Evolutionary conservation across 2,797 vertebrate genomes (phyloP), one percentile per base, ranked within the genome.

Genomic region (Sebastes diaconus): DNA sequence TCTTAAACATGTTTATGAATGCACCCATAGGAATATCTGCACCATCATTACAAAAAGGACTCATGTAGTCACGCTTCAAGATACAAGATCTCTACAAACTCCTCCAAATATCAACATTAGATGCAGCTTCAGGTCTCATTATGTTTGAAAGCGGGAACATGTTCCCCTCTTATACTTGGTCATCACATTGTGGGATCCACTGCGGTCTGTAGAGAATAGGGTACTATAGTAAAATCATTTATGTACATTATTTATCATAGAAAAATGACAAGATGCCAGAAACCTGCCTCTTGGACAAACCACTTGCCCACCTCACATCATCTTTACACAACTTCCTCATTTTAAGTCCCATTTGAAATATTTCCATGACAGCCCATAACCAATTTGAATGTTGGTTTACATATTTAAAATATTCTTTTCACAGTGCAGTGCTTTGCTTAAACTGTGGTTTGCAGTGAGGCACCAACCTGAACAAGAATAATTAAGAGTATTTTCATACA

Each of bases 351-450:
- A 24, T 39, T 42, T 8, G 27, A 63, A 60, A 50, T 27, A 64
- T 85, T 68, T 81, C 71, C 36, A 79, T 60, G 71, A 22, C 50
- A 52, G 20, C 39, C 27, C 36, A 52, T 11, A 30, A 64, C 7
- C 16, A 32, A 85, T 84, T 80, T 90, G 50, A 87, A 90, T 75
- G 27, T 50, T 72, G 83, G 69, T 77, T 59, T 64, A 50, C 34
- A 54, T 29, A 85, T 81, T 84, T 25, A 78, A 68, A 84, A 70
- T 29, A 1, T 1, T 9, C 24, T 29, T 10, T 55, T 66, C 76
- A 66, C n/a, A 54, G 55, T 11, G 34, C 60, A 16, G 30, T 3
- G 20, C 25, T 87, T 77, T 73, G 42, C 61, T 50, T 52, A 34
- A 66, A 39, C 65, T 39, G 25, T 24, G 34, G 70, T 67, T 71